Evolutionary conservation across 2,888 invertebrate species (phyloP), one percentile per base, ranked within the genome.

Genomic region (Orthonevra nobilis): DNA sequence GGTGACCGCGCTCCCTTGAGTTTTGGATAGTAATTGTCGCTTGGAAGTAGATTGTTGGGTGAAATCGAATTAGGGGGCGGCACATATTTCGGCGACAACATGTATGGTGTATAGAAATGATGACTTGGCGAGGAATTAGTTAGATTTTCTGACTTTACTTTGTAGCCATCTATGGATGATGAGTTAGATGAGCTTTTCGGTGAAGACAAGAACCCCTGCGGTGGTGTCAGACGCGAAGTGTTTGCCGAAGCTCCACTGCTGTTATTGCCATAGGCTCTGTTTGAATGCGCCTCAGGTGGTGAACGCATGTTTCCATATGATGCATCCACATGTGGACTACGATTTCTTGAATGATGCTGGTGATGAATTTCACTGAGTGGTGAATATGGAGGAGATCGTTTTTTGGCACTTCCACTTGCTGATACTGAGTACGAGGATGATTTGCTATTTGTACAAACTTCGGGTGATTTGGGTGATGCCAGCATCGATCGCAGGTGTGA

Each of bases 401-500:
- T 88, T 81, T 85, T 87, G 82, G 81, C 83, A 73, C 68, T 79
- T 23, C 66, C 73, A 74, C 81, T 63, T 3, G 44, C 30, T 28
- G 74, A 63, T 20, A 58, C 60, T 50, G 79, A 72, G 19, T 73
- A 79, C 28, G 73, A 42, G 10, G 79, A 73, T 23, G 63, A 46
- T 44, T 74, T 81, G 5, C 72, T 66, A 42, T 74, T 86, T 63
- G 83, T 85, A 72, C 84, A 85, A 60, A 84, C 82, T 79, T 87
- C 88, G 34, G 89, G 88, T 40, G 89, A 87, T 81, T 90, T 87
- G 19, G 90, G 89, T 75, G 89, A 89, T 81, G 87, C 86, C 74
- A 88, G 84, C 85, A 88, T 85, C 23, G 85, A 81, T 32, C 86
- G 85, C 20, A 86, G 83, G 81, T 83, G 86, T 6, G 86, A 81